A percentile compares a stretch with the other conserved stretches of the same genome.
These are phyloP conservation scores for Cyprinodon diabolis DNA, from an alignment of 2,797 vertebrate genomes.

Conservation along the genomic window DNA sequence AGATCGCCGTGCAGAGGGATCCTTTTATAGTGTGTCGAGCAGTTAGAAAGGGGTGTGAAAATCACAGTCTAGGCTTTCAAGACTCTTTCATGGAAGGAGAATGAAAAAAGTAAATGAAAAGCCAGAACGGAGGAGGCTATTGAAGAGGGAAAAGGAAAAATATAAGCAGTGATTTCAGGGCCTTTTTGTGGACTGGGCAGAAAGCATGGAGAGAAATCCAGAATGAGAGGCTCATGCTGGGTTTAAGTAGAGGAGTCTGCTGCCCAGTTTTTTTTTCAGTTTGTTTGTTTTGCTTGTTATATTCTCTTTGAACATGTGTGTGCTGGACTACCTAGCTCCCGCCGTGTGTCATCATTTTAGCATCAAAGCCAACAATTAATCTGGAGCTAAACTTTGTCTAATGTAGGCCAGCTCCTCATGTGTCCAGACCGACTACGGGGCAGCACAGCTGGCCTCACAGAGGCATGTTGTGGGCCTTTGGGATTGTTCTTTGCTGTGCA, in stretches of 20 bases:
- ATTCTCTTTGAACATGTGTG: constrained; percentile 41
- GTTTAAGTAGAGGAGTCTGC: constrained; percentile 24
- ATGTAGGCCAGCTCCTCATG: constrained; percentile 43
- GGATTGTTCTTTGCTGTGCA: constrained; percentile 50
- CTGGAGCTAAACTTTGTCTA: constrained; percentile 41
- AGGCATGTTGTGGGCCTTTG: constrained; percentile 26
- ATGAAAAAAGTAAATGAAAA: constrained; percentile 49
- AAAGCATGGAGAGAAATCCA: constrained; percentile 34
- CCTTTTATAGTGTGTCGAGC: constrained; percentile 58
- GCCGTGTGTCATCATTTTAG: constrained; percentile 47
- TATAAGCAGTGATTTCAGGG: constrained; percentile 58
- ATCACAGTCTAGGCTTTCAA: constrained; percentile 58
- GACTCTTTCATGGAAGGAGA: constrained; percentile 48
- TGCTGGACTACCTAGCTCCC: constrained; percentile 46
- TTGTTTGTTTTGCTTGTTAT: constrained; percentile 53
- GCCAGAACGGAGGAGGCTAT: constrained; percentile 30
- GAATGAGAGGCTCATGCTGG: constrained; percentile 44
- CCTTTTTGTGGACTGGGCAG: constrained; percentile 34
- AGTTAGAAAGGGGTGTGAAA: constrained; percentile 61
- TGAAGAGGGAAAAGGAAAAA: constrained; percentile 50
- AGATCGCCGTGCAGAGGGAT: constrained; percentile 46
- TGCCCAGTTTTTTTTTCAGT: not conserved
- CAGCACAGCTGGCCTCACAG: constrained; percentile 40
- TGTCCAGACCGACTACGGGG: constrained; percentile 27
- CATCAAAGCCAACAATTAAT: constrained; percentile 52